Evolutionary conservation across 2,888 invertebrate species (phyloP).

Genomic region (Machimus atricapillus): DNA sequence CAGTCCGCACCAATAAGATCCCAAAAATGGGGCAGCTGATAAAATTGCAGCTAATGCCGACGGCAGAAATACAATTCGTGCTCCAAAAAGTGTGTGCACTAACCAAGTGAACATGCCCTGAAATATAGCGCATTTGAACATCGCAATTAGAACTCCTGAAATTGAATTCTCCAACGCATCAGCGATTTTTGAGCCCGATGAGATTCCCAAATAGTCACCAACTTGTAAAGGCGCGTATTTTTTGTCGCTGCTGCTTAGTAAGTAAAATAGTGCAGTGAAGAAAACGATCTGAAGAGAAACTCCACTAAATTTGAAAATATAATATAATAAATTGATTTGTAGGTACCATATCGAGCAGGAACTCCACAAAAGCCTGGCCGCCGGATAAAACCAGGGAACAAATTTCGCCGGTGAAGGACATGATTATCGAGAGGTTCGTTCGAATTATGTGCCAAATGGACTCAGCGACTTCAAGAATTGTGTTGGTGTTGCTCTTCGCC

Average conservation of each 20-base stretch:
- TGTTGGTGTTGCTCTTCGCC: slow-evolving; percentile 89
- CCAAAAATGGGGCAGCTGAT: slow-evolving; percentile 95
- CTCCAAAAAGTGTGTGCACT: slow-evolving; percentile 92
- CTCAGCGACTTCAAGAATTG: slow-evolving; percentile 84
- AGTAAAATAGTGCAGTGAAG: slow-evolving; percentile 94
- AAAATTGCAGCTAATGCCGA: slow-evolving; percentile 86
- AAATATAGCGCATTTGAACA: slow-evolving; percentile 95
- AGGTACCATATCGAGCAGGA: slow-evolving; percentile 84
- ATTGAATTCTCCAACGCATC: slow-evolving; percentile 85
- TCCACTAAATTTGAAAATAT: slow-evolving; percentile 49
- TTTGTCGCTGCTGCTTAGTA: slow-evolving; percentile 83
- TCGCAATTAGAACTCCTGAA: slow-evolving; percentile 94
- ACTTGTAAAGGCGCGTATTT: slow-evolving; percentile 94
- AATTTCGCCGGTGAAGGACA: slow-evolving; percentile 86
- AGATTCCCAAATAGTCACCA: slow-evolving; percentile 81
- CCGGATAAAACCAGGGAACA: slow-evolving; percentile 87
- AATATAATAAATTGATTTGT: slow-evolving; percentile 48
- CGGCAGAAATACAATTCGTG: slow-evolving; percentile 94
- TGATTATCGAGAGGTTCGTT: slow-evolving; percentile 86
- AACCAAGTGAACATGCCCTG: slow-evolving; percentile 99
- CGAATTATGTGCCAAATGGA: slow-evolving; percentile 90
- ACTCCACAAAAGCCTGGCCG: slow-evolving; percentile 88
- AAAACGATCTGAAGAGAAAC: slow-evolving; percentile 82
- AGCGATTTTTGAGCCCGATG: slow-evolving; percentile 79
- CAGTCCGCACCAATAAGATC: slow-evolving; percentile 93